Evolutionary conservation across 2,797 vertebrate genomes (phyloP).

Genomic region (Okamejei kenojei): DNA sequence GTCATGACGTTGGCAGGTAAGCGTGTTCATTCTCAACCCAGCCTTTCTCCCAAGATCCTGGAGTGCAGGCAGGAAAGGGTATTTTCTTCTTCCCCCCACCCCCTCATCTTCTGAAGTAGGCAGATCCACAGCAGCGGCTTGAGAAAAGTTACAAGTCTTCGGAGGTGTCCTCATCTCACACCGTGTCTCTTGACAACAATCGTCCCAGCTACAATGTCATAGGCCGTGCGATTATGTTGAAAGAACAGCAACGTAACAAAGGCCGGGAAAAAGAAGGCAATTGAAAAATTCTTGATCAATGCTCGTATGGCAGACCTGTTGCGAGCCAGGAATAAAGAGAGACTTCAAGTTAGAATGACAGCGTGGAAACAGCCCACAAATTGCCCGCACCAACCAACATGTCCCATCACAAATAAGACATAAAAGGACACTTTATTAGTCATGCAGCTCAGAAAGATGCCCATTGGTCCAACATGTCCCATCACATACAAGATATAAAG

Average conservation of each 20-base stretch:
- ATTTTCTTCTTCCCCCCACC: background rate
- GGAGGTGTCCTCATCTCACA: constrained; percentile 70
- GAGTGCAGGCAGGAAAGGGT: background rate
- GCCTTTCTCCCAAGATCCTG: background rate
- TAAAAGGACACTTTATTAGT: too few relatives aligned
- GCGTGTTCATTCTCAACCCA: background rate
- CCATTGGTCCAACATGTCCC: too few relatives aligned
- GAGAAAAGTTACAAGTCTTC: background rate
- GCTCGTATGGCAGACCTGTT: constrained; percentile 88
- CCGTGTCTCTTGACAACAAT: constrained; percentile 90
- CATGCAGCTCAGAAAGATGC: too few relatives aligned
- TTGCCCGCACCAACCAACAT: too few relatives aligned
- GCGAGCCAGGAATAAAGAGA: constrained; percentile 37
- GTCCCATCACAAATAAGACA: too few relatives aligned
- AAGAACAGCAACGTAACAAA: constrained; percentile 96
- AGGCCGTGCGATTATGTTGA: constrained; percentile 97
- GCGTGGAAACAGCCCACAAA: too few relatives aligned
- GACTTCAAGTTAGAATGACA: background rate
- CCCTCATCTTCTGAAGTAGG: background rate
- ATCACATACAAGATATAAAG: too few relatives aligned
- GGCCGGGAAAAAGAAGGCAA: constrained; percentile 95
- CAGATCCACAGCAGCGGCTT: background rate
- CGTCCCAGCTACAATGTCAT: constrained; percentile 95
- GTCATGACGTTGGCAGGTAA: background rate
- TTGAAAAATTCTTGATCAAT: constrained; percentile 98